Base-by-base conservation (phyloP, 2,888 invertebrate genomes). In the Napeogenes inachia region DNA sequence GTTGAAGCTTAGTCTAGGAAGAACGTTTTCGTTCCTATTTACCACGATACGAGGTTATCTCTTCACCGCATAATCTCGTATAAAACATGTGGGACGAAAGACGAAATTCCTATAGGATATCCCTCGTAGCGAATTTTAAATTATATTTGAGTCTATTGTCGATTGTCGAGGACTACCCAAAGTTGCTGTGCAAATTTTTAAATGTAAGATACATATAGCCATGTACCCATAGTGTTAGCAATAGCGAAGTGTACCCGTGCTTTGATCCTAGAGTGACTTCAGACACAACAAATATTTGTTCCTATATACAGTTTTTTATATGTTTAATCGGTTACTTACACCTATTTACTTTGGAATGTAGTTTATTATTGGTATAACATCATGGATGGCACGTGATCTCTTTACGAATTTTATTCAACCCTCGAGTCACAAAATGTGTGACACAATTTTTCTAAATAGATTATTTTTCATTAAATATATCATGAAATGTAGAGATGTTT, bases 401-500 rank as follows among this genome's bases (percentile, higher is more conserved):
- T 60, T 59, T 62, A 53, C 21, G 46, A 56, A 54, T 59, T 46
- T 45, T 60, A 42, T 42, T 58, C 46, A 46, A 56, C 42, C 38
- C 42, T 12, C 35, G 30, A 35, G 66, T 68, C 68, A 64, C 64
- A 64, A 63, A 60, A 56, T 13, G 32, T 45, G 58, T 65, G 62
- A 56, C 65, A 35, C 55, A 61, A 54, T 35, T 54, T 54, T 61
- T 54, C 45, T 45, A 21, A 56, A 57, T 54, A 57, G 61, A 42
- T 61, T 59, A 59, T 47, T 60, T 63, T 64, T 63, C 56, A 56
- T 47, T 54, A 57, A 62, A 64, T 54, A 66, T 66, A 69, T 64
- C 64, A 75, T 73, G 71, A 67, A 73, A 71, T 75, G 70, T 74
- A 35, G 35, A 35, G 3, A 35, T 35, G 6, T 73, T 74, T 69